Evolutionary conservation across 92 coral and sea anemone genomes (phyloP), one percentile per base, ranked within the genome.

Genomic region (Porites rus): DNA sequence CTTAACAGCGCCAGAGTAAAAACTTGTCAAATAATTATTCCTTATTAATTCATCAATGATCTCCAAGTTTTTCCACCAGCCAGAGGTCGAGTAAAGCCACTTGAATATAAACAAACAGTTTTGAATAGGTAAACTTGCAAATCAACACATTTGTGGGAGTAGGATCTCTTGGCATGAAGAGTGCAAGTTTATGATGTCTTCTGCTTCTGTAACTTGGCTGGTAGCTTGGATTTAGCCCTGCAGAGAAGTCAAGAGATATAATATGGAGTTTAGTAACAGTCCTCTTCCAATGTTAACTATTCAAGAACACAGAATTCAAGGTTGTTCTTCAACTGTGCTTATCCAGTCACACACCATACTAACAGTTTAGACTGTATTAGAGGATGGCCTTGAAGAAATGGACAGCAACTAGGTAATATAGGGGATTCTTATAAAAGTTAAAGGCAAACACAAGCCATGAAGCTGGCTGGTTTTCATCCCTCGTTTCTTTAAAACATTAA

Each of bases 191-290:
- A 97, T 22, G 96, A 87, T 60, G 93, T 80, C 79, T 93, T 95
- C 87, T 95, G 96, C 77, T 97, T 97, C 74, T 95, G 92, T 67
- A 97, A 86, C 89, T 96, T 96, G 75, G 94, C 95, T 69, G 96
- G 97, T 21, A 96, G 89, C 90, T 95, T 96, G 62, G 99, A 84
- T 89, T 93, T 96, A 64, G 85, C 94, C 91, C 99, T 96, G 77
- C 6, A 65, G 59, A 56, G 14, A 74, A 56, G 19, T 72, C 10
- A 5, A 67, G 58, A 69, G 74, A 54, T 25, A 19, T 11, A 20
- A 19, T 11, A 20, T 20, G 4, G 61, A 10, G 14, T 3, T 6
- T 9, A 2, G 10, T 17, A 6, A 54, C 46, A 5, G 46, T 38
- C 46, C 46, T 4, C 7, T 38, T 38, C 3, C 46, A 38, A 38